Evolutionary conservation across 1,140 invertebrate species (phyloP), one percentile per base, ranked within the genome.

Genomic region (Drosophila eugracilis): DNA sequence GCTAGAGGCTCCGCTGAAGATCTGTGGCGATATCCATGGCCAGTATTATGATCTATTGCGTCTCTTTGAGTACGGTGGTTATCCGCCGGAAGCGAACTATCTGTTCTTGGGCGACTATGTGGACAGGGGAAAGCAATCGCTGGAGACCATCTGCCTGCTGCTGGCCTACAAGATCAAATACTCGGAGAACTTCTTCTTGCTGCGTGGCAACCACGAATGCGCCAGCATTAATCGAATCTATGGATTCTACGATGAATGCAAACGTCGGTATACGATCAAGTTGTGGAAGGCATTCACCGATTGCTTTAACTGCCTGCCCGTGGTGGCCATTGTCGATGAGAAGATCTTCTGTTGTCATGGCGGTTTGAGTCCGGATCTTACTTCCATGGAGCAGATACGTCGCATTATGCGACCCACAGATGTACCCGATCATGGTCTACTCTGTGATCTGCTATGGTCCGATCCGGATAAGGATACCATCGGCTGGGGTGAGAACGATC

Each of bases 31-130:
- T 92, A 99, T 99, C 84, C 99, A 99, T 92, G 99, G 99, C 66
- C 97, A 98, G 93, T 99, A 99, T 92, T 99, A 98, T 91, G 99
- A 99, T 93, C 93, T 99, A 30, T 92, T 99, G 72, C 95, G 99
- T 84, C 93, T 99, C 62, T 99, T 99, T 93, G 99, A 99, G 90
- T 99, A 99, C 92, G 98, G 98, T 60, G 98, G 98, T 30, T 99
- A 99, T 92, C 99, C 99, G 41, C 99, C 99, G n/a, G 98, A 99
- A 92, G 97, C 98, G 15, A 99, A 99, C 93, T 99, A 99, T 93
- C 94, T 99, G 39, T 99, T 99, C 92, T 94, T 99, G 52, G 96
- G 96, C 17, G 96, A 97, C 89, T 97, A 97, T 78, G 42, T 44
- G 6, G 42, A 44, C 21, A 24, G 42, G 22, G 42, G 42, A 21